These are phyloP conservation scores for Perca fluviatilis DNA, from an alignment of 2,113 vertebrate species.

Conservation along the genomic window DNA sequence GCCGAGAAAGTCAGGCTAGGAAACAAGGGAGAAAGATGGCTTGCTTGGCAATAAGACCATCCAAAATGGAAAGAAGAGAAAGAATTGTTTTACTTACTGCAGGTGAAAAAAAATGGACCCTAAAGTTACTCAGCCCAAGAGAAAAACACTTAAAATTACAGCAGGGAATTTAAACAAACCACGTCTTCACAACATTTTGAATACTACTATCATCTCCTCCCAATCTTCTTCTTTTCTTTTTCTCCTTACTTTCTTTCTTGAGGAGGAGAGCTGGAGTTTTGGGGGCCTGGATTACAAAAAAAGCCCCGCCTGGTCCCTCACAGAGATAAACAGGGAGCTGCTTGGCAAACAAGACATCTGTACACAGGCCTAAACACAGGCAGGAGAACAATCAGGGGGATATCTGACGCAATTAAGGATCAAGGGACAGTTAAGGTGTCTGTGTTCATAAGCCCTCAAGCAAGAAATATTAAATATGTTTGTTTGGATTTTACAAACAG, in stretches of 20 bases:
- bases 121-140: not conserved
- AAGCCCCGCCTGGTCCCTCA: conserved; percentile 1
- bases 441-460: not conserved
- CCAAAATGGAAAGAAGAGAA: conserved; percentile 20
- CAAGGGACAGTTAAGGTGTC: not conserved
- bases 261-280: conserved; percentile 20
- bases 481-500: not conserved
- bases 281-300: conserved; percentile 9
- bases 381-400: conserved; percentile 5
- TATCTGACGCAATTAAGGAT: conserved; percentile 20
- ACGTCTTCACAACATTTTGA: not conserved
- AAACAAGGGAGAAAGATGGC: conserved; percentile 9
- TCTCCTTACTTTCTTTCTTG: not conserved
- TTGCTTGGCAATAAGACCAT: not conserved
- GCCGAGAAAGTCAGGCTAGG: conserved; percentile 11
- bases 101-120: not conserved
- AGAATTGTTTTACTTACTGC: not conserved
- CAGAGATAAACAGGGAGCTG: conserved; percentile 25
- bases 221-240: not conserved
- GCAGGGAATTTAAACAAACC: not conserved
- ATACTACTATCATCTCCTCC: not conserved
- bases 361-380: conserved; percentile 36
- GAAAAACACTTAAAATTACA: not conserved
- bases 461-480: not conserved
- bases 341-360: conserved; percentile 57